Conservation (phyloP, 2,113 vertebrate species). For the Cyprinodon tularosa region DNA sequence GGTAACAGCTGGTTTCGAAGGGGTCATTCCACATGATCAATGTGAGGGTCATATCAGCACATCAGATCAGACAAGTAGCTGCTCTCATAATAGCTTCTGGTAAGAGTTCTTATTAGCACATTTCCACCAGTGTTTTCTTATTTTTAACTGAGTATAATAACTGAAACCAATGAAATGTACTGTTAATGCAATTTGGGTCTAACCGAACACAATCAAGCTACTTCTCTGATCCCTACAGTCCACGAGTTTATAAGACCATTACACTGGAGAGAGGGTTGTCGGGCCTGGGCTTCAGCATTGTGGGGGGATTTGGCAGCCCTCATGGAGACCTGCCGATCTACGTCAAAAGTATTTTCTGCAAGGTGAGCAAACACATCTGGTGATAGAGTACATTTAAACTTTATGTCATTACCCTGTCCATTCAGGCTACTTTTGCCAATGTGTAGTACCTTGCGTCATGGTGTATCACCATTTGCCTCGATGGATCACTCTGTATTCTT, state of each 20-base stretch:
- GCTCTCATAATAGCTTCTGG: constrained; percentile 87
- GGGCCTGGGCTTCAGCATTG: constrained; percentile 93
- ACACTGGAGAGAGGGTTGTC: constrained; percentile 87
- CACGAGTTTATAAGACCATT: constrained; percentile 88
- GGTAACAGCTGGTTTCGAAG: constrained; percentile 84
- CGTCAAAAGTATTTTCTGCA: constrained; percentile 92
- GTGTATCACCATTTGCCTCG: background rate
- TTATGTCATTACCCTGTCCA: background rate
- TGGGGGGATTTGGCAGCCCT: constrained; percentile 92
- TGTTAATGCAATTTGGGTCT: background rate
- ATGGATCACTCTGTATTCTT: background rate
- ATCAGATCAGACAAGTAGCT: constrained; percentile 73
- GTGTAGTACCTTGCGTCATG: background rate
- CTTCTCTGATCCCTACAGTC: constrained; percentile 66
- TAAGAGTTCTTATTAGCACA: constrained; percentile 54
- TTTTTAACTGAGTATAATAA: constrained; percentile 3
- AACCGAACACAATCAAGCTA: background rate
- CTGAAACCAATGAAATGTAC: no score
- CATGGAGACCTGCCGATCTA: constrained; percentile 96
- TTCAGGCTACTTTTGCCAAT: background rate
- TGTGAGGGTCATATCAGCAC: constrained; percentile 58
- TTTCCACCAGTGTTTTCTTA: background rate
- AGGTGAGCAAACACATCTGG: constrained; percentile 77
- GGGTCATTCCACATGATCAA: constrained; percentile 80
- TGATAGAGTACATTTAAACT: background rate